Conservation (phyloP, 2,888 invertebrate species). For the Volucella zonaria region DNA sequence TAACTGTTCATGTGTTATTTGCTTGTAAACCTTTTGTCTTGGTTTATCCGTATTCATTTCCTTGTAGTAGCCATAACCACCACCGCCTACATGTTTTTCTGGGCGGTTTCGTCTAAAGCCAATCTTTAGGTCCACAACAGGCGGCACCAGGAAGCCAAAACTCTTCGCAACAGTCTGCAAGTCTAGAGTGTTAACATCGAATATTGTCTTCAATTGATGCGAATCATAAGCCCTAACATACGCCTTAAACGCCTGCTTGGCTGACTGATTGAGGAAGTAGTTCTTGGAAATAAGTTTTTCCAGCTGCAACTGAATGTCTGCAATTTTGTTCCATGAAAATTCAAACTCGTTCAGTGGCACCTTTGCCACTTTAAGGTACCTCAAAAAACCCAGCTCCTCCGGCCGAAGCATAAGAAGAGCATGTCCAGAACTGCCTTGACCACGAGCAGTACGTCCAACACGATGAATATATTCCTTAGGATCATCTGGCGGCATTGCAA, state of each 20-base stretch:
- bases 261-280: conserved; percentile 97
- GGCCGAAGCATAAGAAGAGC: conserved; percentile 96
- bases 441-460: conserved; percentile 98
- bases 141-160: conserved; percentile 98
- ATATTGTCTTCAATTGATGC: conserved; percentile 96
- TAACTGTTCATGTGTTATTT: conserved; percentile 80
- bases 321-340: conserved; percentile 98
- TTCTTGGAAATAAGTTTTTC: conserved; percentile 97
- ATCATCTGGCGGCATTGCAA: conserved; percentile 98
- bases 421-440: conserved; percentile 95
- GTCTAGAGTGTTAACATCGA: conserved; percentile 95
- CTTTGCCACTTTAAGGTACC: conserved; percentile 95
- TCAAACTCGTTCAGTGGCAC: conserved; percentile 98
- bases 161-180: conserved; percentile 93
- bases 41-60: conserved; percentile 84
- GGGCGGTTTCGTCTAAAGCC: conserved; percentile 84
- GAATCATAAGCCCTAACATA: conserved; percentile 98
- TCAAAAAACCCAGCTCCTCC: conserved; percentile 97
- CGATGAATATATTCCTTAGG: conserved; percentile 99
- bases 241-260: conserved; percentile 97
- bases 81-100: conserved; percentile 90
- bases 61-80: conserved; percentile 91
- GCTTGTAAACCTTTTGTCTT: conserved; percentile 80
- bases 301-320: conserved; percentile 97
- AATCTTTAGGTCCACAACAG: conserved; percentile 91